phyloP scores from a whole-genome alignment of 1,140 invertebrate genomes.

The Reticulitermes speratus region DNA sequence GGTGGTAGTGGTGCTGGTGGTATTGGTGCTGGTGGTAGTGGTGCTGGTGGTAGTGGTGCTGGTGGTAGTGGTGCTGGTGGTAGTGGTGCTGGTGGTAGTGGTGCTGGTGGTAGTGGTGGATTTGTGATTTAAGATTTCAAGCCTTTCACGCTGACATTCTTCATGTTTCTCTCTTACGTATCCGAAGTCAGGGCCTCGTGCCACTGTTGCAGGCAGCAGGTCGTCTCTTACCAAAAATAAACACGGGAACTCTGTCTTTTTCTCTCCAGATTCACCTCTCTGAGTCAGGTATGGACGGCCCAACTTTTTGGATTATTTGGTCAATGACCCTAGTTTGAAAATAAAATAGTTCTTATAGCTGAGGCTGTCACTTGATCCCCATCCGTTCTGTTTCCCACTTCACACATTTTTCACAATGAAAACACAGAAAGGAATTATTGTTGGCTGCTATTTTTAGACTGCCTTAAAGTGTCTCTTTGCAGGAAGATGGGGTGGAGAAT shows the following conservation, averaged over 20 bases:
- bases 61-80: no score
- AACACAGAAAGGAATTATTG: neutral
- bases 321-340: conserved; percentile 2
- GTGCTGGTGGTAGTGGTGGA: no score
- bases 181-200: neutral
- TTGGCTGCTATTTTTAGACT: neutral
- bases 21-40: no score
- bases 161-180: no score
- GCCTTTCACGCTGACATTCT: no score
- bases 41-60: no score
- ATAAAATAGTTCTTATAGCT: neutral
- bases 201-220: neutral
- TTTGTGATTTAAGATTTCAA: no score
- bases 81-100: no score
- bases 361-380: neutral
- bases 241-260: neutral
- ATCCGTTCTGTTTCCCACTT: neutral
- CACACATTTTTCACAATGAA: neutral
- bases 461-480: no score
- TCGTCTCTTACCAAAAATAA: neutral
- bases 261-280: neutral
- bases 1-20: no score
- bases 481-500: no score
- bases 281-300: neutral
- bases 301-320: conserved; percentile 19